Base-by-base conservation (phyloP, 1,140 invertebrate genomes). In the Bacillus rossius region DNA sequence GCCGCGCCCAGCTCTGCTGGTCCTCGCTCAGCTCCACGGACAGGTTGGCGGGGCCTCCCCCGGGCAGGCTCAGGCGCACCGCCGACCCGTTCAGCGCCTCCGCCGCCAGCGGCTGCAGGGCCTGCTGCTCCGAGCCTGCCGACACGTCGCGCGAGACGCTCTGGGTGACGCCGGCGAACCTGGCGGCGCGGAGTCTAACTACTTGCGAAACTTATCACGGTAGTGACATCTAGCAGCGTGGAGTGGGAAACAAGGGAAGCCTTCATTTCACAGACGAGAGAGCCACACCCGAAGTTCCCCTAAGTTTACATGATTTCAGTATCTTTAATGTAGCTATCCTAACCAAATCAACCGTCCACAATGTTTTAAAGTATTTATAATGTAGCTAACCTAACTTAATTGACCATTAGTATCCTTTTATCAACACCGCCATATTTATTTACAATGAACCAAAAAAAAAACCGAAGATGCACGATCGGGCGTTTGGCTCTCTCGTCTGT, bases 1-100 rank as follows among this genome's bases (percentile, higher is more conserved):
- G 67, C 13, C 67, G 67, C 52, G 61, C 67, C 76, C 76, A 78
- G 34, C 57, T 63, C 3, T 60, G 63, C 55, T 75, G 67, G 58
- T 77, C 71, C n/a, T 67, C 57, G 57, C 73, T 75, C 8, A 69
- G 59, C 59, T 77, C 73, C 17, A 77, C 66, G 17, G 61, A 67
- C 17, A 68, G 61, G 22, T 73, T 69, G n/a, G 59, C 60, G 5
- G 65, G 61, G 14, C 53, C 59, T 52, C 67, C 67, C 19, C 67
- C 64, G 17, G 71, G 66, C 41, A 74, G 69, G 29, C 74, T 66
- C 16, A 77, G 47, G 42, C 65, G 62, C 8, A 76, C 71, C 1
- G 71, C 63, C 7, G 71, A 69, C 16, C 55, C 59, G 57, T 78
- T 77, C 0, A 72, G 41, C 40, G 67, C 68, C 43, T 67, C 70